Evolutionary conservation across 2,113 vertebrate genomes (phyloP).

Genomic region (Scalopus aquaticus): DNA sequence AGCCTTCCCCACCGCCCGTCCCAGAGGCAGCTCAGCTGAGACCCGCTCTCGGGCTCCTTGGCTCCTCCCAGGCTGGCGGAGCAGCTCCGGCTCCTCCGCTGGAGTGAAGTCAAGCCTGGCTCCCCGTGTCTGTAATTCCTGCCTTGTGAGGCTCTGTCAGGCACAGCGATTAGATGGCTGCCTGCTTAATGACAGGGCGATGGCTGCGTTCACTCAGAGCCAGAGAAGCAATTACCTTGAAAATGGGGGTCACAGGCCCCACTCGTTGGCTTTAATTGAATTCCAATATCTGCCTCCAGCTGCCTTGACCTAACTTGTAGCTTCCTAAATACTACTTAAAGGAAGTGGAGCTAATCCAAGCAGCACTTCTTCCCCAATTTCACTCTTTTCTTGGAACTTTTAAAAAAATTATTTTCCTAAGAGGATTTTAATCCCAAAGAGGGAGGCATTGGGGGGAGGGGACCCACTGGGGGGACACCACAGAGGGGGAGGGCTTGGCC

Average conservation of each 20-base stretch:
- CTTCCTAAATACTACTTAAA: slow-evolving; percentile 79
- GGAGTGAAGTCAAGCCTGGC: slow-evolving; percentile 1
- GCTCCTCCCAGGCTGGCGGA: not conserved
- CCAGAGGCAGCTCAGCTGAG: not conserved
- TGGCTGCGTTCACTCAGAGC: slow-evolving; percentile 81
- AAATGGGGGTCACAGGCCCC: slow-evolving; percentile 89
- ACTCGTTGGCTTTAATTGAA: slow-evolving; percentile 91
- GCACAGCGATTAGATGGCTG: slow-evolving; percentile 76
- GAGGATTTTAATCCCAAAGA: slow-evolving; percentile 41
- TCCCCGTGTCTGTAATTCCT: not conserved
- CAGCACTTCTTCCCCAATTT: slow-evolving; percentile 29
- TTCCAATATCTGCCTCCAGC: slow-evolving; percentile 89
- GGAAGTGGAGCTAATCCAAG: slow-evolving; percentile 83
- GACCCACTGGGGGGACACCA: not conserved
- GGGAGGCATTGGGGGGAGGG: not conserved
- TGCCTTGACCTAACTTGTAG: slow-evolving; percentile 82
- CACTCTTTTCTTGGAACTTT: slow-evolving; percentile 46
- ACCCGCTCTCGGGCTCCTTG: not conserved
- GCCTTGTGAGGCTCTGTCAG: slow-evolving; percentile 67
- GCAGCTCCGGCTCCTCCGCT: not conserved
- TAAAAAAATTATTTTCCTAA: not conserved
- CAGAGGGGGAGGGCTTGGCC: not conserved
- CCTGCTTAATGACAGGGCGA: slow-evolving; percentile 84
- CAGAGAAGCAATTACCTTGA: slow-evolving; percentile 91
- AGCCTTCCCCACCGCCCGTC: not conserved